Evolutionary conservation across 2,888 invertebrate species (phyloP), one percentile per base, ranked within the genome.

Genomic region (Aricia artaxerxes): DNA sequence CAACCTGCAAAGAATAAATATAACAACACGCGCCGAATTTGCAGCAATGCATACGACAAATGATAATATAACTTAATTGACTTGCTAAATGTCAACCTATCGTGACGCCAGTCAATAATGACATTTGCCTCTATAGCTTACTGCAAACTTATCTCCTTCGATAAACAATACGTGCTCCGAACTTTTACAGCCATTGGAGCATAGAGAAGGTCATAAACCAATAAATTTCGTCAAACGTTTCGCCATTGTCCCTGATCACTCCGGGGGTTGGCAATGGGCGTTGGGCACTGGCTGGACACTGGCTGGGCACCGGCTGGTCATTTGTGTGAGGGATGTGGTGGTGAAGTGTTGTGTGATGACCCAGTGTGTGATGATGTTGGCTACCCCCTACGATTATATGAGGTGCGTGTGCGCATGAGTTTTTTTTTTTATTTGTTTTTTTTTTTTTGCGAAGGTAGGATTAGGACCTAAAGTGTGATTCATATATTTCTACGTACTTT

Each of bases 161-260:
- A 69, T 35, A 35, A 38, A 69, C 69, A 69, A 69, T 69, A 38
- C 64, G 31, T 35, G 24, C 11, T 4, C 31, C 35, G 5, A 69
- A 75, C 75, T 49, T 75, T 90, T 89, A 89, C 82, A 64, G 76
- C 75, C 53, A 57, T 2, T 53, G 53, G 6, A 76, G 16, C 31
- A 76, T 76, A 76, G 49, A 75, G 7, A 75, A 75, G 75, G 76
- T 35, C 76, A 76, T 76, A 76, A 76, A 76, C 76, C 76, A 76
- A 76, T 76, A 76, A 76, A 76, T 76, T 76, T 76, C 53, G 53
- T 53, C 76, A 76, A 76, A 76, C 31, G 53, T 76, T 76, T 76
- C 53, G 76, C 13, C 76, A 76, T 38, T 35, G 35, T 38, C 69
- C 69, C 35, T 16, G 35, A 16, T 5, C 69, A 69, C 31, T 24